Percentiles rank a stretch among this genome's conserved stretches.
phyloP scores from a whole-genome alignment of 2,113 vertebrate genomes.

The Tragelaphus scriptus region DNA sequence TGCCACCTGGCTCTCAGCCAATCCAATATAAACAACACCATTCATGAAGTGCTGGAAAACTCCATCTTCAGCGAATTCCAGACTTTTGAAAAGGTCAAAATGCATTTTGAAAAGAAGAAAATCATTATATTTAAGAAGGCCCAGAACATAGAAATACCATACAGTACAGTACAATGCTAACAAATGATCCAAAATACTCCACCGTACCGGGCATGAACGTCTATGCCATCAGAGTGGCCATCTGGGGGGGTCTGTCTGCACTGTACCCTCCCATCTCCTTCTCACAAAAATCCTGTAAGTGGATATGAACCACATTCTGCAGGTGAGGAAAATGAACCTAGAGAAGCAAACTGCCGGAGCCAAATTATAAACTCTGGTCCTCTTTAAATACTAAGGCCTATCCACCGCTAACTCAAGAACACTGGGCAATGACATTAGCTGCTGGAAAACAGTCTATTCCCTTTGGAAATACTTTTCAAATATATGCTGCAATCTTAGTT shows the following conservation, averaged over 20 bases:
- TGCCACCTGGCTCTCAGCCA: slow-evolving; percentile 42
- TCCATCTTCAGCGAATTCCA: slow-evolving; percentile 58
- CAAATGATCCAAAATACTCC: not conserved
- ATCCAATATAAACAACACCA: slow-evolving; percentile 28
- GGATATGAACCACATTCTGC: not conserved
- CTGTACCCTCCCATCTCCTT: not conserved
- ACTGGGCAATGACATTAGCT: not conserved
- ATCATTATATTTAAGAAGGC: slow-evolving; percentile 35
- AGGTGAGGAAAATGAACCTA: not conserved
- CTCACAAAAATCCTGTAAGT: not conserved
- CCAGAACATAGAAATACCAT: not conserved
- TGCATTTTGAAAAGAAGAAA: slow-evolving; percentile 59
- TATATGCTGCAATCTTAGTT: not conserved
- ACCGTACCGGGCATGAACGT: not conserved
- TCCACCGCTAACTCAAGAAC: not conserved
- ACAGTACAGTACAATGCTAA: not conserved
- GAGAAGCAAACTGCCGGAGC: not conserved
- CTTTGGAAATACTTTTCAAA: not conserved
- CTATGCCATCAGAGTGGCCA: not conserved
- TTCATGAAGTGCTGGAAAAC: slow-evolving; percentile 49
- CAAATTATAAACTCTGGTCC: not conserved
- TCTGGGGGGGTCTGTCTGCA: not conserved
- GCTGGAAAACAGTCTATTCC: not conserved
- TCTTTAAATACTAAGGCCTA: not conserved
- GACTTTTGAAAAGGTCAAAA: slow-evolving; percentile 66